Conservation (phyloP, 2,113 vertebrate species). For the Tetrao urogallus region DNA sequence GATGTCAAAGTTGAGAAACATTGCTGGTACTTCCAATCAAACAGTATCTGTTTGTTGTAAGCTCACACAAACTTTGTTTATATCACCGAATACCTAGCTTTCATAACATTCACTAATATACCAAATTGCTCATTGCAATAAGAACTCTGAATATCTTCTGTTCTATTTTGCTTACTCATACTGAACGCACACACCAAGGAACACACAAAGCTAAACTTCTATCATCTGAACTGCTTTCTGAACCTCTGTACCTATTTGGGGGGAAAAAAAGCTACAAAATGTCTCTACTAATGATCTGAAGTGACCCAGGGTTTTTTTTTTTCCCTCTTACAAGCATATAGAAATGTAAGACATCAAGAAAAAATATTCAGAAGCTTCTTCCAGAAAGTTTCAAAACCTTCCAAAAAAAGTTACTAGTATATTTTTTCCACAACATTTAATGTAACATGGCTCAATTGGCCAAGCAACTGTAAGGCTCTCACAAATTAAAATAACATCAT, state of each 20-base stretch:
- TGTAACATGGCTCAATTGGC: background rate
- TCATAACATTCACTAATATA: background rate
- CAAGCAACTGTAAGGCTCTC: background rate
- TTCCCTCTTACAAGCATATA: background rate
- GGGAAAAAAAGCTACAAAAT: background rate
- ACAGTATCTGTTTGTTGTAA: background rate
- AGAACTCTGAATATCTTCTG: background rate
- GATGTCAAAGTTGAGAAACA: background rate
- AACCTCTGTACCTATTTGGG: background rate
- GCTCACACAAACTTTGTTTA: background rate
- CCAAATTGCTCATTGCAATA: background rate
- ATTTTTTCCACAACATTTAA: background rate
- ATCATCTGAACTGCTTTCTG: background rate
- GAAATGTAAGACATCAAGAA: background rate
- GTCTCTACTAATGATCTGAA: background rate
- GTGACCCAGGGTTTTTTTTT: background rate
- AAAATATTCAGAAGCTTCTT: background rate
- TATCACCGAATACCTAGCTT: background rate
- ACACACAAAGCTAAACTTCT: background rate
- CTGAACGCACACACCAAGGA: background rate
- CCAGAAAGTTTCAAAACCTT: background rate
- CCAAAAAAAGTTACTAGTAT: background rate
- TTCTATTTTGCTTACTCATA: background rate
- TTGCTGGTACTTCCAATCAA: background rate
- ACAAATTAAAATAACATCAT: background rate